phyloP scores from a whole-genome alignment of 1,140 invertebrate genomes.

The Chymomyza costata region DNA sequence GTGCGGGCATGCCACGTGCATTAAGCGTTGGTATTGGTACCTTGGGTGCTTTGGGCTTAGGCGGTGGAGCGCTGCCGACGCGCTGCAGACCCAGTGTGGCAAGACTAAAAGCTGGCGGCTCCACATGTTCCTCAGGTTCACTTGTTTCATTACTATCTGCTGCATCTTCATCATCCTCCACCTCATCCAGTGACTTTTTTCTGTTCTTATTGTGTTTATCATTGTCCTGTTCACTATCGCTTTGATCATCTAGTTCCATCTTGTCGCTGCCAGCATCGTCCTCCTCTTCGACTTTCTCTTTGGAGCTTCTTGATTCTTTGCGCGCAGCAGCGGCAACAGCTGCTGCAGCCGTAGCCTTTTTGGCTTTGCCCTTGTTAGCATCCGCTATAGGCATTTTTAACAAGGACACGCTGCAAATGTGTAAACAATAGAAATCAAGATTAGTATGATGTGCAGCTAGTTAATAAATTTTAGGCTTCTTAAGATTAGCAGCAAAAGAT shows the following conservation, averaged over 20 bases:
- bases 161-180: slow-evolving; percentile 24
- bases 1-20: slow-evolving; percentile 89
- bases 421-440: too few species aligned
- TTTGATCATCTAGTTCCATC: background rate
- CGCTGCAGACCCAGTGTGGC: slow-evolving; percentile 86
- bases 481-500: too few species aligned
- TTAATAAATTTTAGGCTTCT: too few species aligned
- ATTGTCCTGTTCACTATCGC: background rate
- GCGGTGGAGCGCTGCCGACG: slow-evolving; percentile 84
- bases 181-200: slow-evolving; percentile 18
- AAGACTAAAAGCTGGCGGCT: slow-evolving; percentile 82
- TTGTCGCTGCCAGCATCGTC: slow-evolving; percentile 1
- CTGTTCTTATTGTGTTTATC: background rate
- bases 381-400: slow-evolving; percentile 51
- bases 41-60: slow-evolving; percentile 80
- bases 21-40: slow-evolving; percentile 86
- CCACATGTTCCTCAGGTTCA: slow-evolving; percentile 77
- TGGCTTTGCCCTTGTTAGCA: slow-evolving; percentile 26
- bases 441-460: too few species aligned
- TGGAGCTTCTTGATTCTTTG: slow-evolving; percentile 6
- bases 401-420: slow-evolving; percentile 30
- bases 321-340: slow-evolving; percentile 5
- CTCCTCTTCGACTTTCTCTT: slow-evolving; percentile 18
- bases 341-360: slow-evolving; percentile 26
- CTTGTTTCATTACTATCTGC: slow-evolving; percentile 61